Evolutionary conservation across 2,113 vertebrate species (phyloP).

Genomic region (Elephantulus edwardii): DNA sequence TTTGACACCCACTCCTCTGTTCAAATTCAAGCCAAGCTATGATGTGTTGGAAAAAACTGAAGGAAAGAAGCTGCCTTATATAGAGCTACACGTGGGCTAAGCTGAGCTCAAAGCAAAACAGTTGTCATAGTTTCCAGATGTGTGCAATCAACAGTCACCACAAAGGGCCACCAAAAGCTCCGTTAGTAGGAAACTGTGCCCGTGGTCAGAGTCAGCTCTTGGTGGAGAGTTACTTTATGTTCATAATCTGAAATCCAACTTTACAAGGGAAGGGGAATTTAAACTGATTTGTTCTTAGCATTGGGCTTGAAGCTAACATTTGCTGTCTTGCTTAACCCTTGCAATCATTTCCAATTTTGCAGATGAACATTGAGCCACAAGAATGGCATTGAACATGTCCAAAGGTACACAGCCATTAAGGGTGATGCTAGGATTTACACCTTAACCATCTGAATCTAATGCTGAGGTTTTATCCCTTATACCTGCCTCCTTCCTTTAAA

Average conservation of each 20-base stretch:
- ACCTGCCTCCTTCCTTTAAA: neutral
- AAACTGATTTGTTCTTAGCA: neutral
- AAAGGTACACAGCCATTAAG: neutral
- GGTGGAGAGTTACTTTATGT: neutral
- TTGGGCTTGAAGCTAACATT: neutral
- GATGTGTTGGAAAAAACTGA: slow-evolving; percentile 57
- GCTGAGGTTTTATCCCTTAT: neutral
- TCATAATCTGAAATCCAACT: slow-evolving; percentile 12
- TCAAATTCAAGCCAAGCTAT: slow-evolving; percentile 63
- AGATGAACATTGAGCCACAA: neutral
- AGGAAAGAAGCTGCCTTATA: slow-evolving; percentile 55
- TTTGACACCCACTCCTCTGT: slow-evolving; percentile 43
- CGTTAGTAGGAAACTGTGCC: slow-evolving; percentile 5
- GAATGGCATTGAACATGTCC: neutral
- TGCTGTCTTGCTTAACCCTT: neutral
- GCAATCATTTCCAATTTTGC: slow-evolving; percentile 5
- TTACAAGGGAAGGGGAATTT: neutral
- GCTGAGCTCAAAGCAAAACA: slow-evolving; percentile 54
- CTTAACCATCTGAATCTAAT: neutral
- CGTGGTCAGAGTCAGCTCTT: slow-evolving; percentile 29
- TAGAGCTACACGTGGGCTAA: slow-evolving; percentile 59
- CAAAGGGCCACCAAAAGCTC: slow-evolving; percentile 54
- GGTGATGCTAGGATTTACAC: neutral
- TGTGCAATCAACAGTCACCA: slow-evolving; percentile 65
- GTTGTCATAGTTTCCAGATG: slow-evolving; percentile 75